Base-by-base conservation (phyloP, 2,888 invertebrate genomes). In the Drosophila aldrichi region DNA sequence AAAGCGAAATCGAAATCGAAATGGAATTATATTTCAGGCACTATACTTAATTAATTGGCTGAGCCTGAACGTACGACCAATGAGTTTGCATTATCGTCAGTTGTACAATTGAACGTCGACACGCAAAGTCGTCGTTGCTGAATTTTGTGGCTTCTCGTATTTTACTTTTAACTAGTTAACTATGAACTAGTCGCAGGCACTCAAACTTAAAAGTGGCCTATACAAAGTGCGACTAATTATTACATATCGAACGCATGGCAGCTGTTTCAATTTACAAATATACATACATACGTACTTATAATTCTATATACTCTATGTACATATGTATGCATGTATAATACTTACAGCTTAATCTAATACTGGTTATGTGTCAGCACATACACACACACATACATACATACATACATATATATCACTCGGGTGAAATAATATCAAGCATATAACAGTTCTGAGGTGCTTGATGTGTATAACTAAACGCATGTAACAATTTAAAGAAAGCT, bases 31-130 rank as follows among this genome's bases (percentile, higher is more conserved):
- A 74, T 86, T 85, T 77, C 62, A 71, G 69, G 48, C 57, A 60
- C 87, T 75, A 70, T 77, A 77, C 63, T 74, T 89, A 88, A 85
- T 85, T 89, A 85, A 85, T 88, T 88, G 74, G 66, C 52, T 52
- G 46, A 29, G 68, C 77, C 67, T 70, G 32, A 72, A 62, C 64
- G 54, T 44, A 54, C 59, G 69, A 75, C 62, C 86, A 78, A 90
- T 90, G 90, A 88, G 90, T 75, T 79, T 61, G 83, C 83, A 77
- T 73, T 90, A 76, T 74, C 68, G 80, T 64, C 85, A 90, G 85
- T 85, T 80, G 86, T 61, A 79, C 75, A 62, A 73, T 87, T 74
- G 80, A 66, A 77, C 88, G 77, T 43, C 68, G 73, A 79, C 89
- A 88, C 87, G 84, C 90, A 80, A 86, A 38, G 56, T 43, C n/a